Base-by-base conservation (phyloP, 2,113 vertebrate genomes). In the Indri indri region DNA sequence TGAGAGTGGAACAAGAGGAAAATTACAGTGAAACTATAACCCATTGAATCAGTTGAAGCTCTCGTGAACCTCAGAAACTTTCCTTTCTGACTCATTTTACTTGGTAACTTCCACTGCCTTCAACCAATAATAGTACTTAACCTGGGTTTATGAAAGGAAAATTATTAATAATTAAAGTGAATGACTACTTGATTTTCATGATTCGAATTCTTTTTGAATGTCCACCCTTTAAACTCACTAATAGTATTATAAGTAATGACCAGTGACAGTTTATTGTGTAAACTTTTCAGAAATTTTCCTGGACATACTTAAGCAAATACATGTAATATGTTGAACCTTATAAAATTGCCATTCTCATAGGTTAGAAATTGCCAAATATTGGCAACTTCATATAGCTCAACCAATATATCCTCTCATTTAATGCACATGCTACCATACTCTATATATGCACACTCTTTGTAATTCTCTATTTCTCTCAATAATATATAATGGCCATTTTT, bases 71-170 rank as follows among this genome's bases (percentile, higher is more conserved):
- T 12, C 52, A 47, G 61, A n/a, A 87, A 94, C 89, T 90, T 82
- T 92, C 88, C 91, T 54, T 83, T 80, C 88, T 96, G 96, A 94
- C 42, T 96, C 95, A 83, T 34, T 77, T 63, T 77, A 47, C 91
- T 84, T 94, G 84, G 85, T 90, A 81, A 77, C 42, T 95, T 95
- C 83, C 47, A 50, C 66, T 88, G 61, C 77, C 25, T 86, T 52
- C 34, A n/a, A 17, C n/a, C 81, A 79, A 27, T 65, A 47, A 65
- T 57, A 82, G 27, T 37, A 71, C 63, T 68, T 27, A 92, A 57
- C 22, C 52, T 77, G 30, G 45, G 4, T 70, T 95, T 87, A 50
- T 30, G 77, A 96, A 32, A 71, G 42, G 23, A 34, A 70, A 90
- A 47, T 27, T 52, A 57, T 57, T 57, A 57, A 57, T 57, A 70